A percentile compares a stretch with the other conserved stretches of the same genome.
Conservation (phyloP, 2,888 invertebrate genomes). For the Oscheius sp. region DNA sequence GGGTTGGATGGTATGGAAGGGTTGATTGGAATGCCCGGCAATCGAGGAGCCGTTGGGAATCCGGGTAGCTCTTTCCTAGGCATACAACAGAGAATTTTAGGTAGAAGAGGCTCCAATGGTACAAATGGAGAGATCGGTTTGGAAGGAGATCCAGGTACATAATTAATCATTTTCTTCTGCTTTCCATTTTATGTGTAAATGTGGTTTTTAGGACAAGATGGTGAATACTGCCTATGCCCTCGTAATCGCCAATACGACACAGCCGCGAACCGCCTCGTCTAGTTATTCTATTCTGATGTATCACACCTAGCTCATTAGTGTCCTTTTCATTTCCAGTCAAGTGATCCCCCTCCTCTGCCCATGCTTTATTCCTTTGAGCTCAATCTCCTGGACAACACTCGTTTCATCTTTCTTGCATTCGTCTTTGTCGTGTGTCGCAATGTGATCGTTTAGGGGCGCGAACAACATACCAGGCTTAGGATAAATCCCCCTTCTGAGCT, state of each 20-base stretch:
- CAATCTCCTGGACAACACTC: not conserved
- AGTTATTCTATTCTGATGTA: slow-evolving; percentile 5
- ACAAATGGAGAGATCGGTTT: slow-evolving; percentile 1
- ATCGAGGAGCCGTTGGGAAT: slow-evolving; percentile 43
- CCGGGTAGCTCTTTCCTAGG: slow-evolving; percentile 24
- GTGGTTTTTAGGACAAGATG: slow-evolving; percentile 26
- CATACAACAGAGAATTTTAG: no score
- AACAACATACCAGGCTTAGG: slow-evolving; percentile 33
- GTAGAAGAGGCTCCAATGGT: not conserved
- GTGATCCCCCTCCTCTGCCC: not conserved
- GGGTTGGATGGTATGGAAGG: slow-evolving; percentile 47
- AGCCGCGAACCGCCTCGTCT: slow-evolving; percentile 27
- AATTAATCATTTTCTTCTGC: not conserved
- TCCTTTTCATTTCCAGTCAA: slow-evolving; percentile 5
- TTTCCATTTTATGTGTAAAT: slow-evolving; percentile 8
- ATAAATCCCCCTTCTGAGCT: slow-evolving; percentile 13
- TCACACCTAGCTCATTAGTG: not conserved
- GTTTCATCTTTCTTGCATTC: not conserved
- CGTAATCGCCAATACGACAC: slow-evolving; percentile 28
- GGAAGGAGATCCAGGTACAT: slow-evolving; percentile 20
- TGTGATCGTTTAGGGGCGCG: slow-evolving; percentile 25
- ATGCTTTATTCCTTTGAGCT: not conserved
- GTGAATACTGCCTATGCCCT: slow-evolving; percentile 33
- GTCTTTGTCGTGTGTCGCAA: slow-evolving; percentile 3
- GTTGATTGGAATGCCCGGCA: slow-evolving; percentile 49